Evolutionary conservation across 2,888 invertebrate species (phyloP), one percentile per base, ranked within the genome.

Genomic region (Sinohyriopsis cumingii): DNA sequence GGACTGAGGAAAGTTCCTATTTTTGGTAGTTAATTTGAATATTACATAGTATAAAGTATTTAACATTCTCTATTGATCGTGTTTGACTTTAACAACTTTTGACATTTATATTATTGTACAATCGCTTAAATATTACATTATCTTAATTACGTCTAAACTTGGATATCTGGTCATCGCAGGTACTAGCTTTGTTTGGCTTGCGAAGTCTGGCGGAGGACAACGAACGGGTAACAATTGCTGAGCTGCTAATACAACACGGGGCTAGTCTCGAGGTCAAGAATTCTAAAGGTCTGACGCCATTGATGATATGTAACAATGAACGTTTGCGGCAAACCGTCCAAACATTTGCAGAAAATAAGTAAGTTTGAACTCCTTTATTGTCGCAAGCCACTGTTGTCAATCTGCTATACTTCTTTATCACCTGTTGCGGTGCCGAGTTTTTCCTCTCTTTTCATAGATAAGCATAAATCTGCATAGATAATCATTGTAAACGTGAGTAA

Each of bases 241-340:
- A 74, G 65, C 55, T 75, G 56, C 63, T 81, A 61, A 67, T 81
- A 57, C 76, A 81, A 59, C 73, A 77, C 22, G 77, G 75, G n/a
- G 80, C 76, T 3, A 71, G 73, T 22, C 65, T 60, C 3, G 64
- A 75, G 18, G 67, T 65, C 3, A 67, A 7, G 25, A 81, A 81
- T 60, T 68, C 71, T 18, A 33, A 63, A 7, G 73, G 76, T 18
- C 61, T 68, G 55, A 75, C 78, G 0, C 75, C 79, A 3, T 56
- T 79, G 15, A 59, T 71, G 9, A 69, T 70, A 3, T 81, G 78
- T 62, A 33, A 54, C 22, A 75, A 62, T 57, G 71, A 65, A 6
- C 64, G 55, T 15, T 63, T 78, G 18, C 63, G 60, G n/a, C 64
- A 75, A 19, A 75, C 76, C 0, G 72, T 78, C 20, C 55, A 18